Conservation (phyloP, 1,140 invertebrate species). For the Eciton burchellii region DNA sequence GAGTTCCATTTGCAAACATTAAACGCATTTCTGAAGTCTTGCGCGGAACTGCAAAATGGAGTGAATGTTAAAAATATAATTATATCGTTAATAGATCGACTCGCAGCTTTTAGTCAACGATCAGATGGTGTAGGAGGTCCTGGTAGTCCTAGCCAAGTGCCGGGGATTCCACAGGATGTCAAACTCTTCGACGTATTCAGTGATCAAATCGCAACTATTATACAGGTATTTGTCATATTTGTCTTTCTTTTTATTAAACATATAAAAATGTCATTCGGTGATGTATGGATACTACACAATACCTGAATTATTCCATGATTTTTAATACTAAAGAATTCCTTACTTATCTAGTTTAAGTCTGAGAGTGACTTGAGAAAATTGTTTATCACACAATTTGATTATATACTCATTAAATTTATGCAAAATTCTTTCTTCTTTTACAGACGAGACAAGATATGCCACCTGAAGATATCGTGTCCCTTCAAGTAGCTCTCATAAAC, state of each 20-base stretch:
- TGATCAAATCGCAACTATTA: conserved; percentile 98
- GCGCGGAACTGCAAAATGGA: conserved; percentile 96
- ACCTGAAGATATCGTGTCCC: conserved; percentile 97
- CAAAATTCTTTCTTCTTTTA: conserved; percentile 58
- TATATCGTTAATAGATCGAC: conserved; percentile 97
- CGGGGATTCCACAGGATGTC: conserved; percentile 94
- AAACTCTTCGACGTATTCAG: conserved; percentile 99
- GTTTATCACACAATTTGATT: conserved; percentile 1
- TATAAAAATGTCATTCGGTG: conserved; percentile 70
- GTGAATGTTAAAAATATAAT: conserved; percentile 99
- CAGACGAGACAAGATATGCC: conserved; percentile 97
- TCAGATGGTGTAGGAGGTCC: conserved; percentile 87
- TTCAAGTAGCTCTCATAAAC: conserved; percentile 98
- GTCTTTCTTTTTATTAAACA: conserved; percentile 33
- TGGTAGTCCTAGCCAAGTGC: conserved; percentile 83
- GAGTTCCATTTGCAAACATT: conserved; percentile 99
- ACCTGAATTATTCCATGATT: conserved; percentile 74
- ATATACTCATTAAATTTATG: conserved; percentile 84
- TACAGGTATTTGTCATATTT: conserved; percentile 89
- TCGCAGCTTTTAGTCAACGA: conserved; percentile 93
- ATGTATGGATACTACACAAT: conserved; percentile 78
- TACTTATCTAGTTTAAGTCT: conserved; percentile 84
- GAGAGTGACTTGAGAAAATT: conserved; percentile 68
- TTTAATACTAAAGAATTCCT: conserved; percentile 68
- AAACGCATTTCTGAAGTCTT: conserved; percentile 97